Percentiles rank a stretch among this genome's conserved stretches.
Conservation (phyloP, 1,140 invertebrate genomes). For the Anastrepha ludens region DNA sequence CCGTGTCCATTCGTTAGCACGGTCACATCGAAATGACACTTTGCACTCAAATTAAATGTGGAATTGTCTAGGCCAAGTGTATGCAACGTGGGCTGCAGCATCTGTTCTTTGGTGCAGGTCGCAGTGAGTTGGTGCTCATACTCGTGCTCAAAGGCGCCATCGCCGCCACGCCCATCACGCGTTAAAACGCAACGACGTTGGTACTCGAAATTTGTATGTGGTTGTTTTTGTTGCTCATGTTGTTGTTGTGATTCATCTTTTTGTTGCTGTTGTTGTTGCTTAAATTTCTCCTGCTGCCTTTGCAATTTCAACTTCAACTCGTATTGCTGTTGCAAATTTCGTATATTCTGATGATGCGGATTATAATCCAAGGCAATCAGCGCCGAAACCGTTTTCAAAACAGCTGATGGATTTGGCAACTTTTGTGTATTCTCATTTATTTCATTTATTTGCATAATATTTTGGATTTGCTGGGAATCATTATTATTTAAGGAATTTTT, state of each 20-base stretch:
- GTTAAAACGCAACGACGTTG: slow-evolving; percentile 28
- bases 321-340: slow-evolving; percentile 67
- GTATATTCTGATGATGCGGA: slow-evolving; percentile 72
- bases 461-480: slow-evolving; percentile 35
- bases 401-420: slow-evolving; percentile 69
- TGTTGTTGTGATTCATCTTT: slow-evolving; percentile 5
- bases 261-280: slow-evolving; percentile 52
- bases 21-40: slow-evolving; percentile 55
- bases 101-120: slow-evolving; percentile 73
- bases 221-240: slow-evolving; percentile 12
- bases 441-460: background rate
- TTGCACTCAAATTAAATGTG: slow-evolving; percentile 56
- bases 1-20: slow-evolving; percentile 60
- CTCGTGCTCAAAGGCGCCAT: slow-evolving; percentile 53
- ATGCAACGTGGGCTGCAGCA: slow-evolving; percentile 62
- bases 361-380: slow-evolving; percentile 71
- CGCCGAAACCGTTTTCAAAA: slow-evolving; percentile 69
- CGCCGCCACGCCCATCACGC: background rate
- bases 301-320: slow-evolving; percentile 62
- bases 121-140: slow-evolving; percentile 68
- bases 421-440: slow-evolving; percentile 51
- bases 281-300: slow-evolving; percentile 59
- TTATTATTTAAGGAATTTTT: slow-evolving; percentile 61
- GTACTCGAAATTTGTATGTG: slow-evolving; percentile 25
- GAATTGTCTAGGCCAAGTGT: slow-evolving; percentile 56